Base-by-base conservation (phyloP, 1,140 invertebrate genomes). In the Gryon sp. region DNA sequence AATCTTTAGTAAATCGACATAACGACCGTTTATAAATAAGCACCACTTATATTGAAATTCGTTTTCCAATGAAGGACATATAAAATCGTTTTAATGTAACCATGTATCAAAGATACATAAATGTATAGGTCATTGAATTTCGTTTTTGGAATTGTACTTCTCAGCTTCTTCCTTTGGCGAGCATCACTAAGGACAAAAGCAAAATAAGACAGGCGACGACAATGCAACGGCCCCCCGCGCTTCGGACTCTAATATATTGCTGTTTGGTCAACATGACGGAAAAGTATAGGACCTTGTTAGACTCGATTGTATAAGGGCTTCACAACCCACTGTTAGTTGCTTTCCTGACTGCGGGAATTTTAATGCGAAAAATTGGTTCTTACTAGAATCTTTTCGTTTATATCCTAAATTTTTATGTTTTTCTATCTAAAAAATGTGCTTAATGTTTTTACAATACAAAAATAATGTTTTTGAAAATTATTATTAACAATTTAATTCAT, bases 261-360 rank as follows among this genome's bases (percentile, higher is more conserved):
- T 82, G 78, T 79, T 78, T 84, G 75, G 57, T 43, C 75, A 78
- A 80, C 69, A 78, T 80, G 81, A 81, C 65, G 86, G 75, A 85
- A 84, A 88, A 87, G 84, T 88, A 87, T 88, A 84, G 86, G 82
- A 81, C 78, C 84, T 87, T 84, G 85, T 88, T 88, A 88, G 73
- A 80, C 82, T 77, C 82, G 81, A 81, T 86, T 87, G 82, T 86
- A 87, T 88, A 88, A 88, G 86, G 86, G 78, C 77, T 78, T 84
- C 45, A 48, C 45, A 70, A 53, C 36, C 72, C 57, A 60, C 57
- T 52, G 73, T 60, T 53, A 74, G 43, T 45, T 53, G 63, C 78
- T 85, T 82, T 82, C 74, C 81, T 81, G 80, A 83, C 84, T 79
- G 55, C 80, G 70, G 81, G 85, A 86, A 88, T 88, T 86, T 88